phyloP scores from a whole-genome alignment of 2,113 vertebrate species.

The Forbesichthys papilliferus region DNA sequence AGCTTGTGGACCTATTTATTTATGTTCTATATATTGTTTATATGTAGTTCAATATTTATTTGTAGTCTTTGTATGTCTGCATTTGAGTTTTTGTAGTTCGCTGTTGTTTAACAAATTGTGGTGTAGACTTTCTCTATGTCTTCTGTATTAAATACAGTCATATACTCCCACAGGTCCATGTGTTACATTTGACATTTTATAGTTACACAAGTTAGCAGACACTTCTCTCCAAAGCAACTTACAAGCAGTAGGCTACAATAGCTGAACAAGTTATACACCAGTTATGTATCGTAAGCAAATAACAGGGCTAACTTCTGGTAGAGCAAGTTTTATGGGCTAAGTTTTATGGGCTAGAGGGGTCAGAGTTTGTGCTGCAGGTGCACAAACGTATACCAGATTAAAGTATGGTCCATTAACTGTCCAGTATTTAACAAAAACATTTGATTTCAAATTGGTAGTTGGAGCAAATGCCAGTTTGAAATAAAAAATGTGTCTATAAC shows the following conservation, averaged over 20 bases:
- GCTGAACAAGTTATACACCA: neutral
- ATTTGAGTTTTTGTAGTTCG: slow-evolving; percentile 18
- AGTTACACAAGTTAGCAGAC: too few relatives aligned
- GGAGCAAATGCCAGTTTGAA: too few relatives aligned
- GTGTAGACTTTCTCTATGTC: neutral
- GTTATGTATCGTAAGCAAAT: too few relatives aligned
- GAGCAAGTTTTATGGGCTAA: too few relatives aligned
- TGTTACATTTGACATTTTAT: neutral
- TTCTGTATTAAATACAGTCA: neutral
- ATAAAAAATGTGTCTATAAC: neutral
- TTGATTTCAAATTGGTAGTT: neutral
- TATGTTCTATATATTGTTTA: neutral
- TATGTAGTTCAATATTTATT: slow-evolving; percentile 53
- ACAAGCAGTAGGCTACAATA: too few relatives aligned
- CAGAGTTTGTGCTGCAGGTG: too few relatives aligned
- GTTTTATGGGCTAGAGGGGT: too few relatives aligned
- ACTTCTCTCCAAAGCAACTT: too few relatives aligned
- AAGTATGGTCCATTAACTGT: neutral
- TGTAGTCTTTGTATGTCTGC: slow-evolving; percentile 15
- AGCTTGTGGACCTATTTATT: slow-evolving; percentile 57
- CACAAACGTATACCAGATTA: too few relatives aligned
- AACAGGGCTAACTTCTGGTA: too few relatives aligned
- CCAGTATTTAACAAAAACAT: neutral
- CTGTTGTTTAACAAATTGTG: neutral
- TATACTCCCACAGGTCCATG: neutral